These are phyloP conservation scores for Paedocypris sp. DNA, from an alignment of 2,113 vertebrate genomes.

Conservation along the genomic window DNA sequence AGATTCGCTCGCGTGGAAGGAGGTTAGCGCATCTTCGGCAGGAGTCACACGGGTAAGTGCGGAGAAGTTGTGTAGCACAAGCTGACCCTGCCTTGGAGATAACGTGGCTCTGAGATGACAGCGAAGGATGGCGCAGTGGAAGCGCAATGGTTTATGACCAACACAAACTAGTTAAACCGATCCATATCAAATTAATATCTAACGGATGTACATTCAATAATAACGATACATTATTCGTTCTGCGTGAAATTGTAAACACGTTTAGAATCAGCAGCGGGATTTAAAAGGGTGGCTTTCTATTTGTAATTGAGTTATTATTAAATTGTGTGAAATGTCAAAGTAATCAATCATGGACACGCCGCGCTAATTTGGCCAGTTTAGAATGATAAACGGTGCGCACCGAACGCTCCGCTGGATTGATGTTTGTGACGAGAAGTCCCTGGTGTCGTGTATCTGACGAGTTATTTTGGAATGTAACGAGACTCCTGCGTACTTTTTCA, in stretches of 20 bases:
- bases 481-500: slow-evolving; percentile 34
- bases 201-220: no score
- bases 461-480: slow-evolving; percentile 39
- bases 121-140: slow-evolving; percentile 18
- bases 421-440: slow-evolving; percentile 31
- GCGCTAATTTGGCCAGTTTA: background rate
- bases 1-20: slow-evolving; percentile 12
- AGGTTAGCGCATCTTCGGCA: slow-evolving; percentile 24
- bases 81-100: slow-evolving; percentile 14
- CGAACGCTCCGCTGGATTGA: slow-evolving; percentile 28
- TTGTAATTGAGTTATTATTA: background rate
- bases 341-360: background rate
- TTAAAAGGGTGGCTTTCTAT: no score
- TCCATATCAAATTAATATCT: no score
- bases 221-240: no score
- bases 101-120: slow-evolving; percentile 1
- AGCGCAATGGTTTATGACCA: no score
- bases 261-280: no score
- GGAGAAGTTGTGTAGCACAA: slow-evolving; percentile 22
- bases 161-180: no score
- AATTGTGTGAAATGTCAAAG: background rate
- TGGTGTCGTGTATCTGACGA: slow-evolving; percentile 32
- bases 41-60: slow-evolving; percentile 22
- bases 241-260: no score
- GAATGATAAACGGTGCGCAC: slow-evolving; percentile 2